These are phyloP conservation scores for Ichneumoninae sp. DNA, from an alignment of 2,888 invertebrate genomes.

Conservation along the genomic window DNA sequence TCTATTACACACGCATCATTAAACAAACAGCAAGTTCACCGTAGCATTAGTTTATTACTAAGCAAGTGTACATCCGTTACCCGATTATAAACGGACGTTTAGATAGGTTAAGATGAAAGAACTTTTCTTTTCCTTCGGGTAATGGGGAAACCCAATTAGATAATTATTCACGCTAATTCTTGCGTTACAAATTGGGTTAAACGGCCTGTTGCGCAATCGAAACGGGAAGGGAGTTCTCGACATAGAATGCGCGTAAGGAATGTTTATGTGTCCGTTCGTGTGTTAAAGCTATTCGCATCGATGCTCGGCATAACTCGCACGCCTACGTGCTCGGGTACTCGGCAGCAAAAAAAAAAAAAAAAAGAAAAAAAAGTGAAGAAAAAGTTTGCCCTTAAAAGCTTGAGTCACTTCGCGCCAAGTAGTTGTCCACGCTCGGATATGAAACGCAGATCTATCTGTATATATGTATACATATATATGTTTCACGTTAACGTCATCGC, in stretches of 20 bases:
- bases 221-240: conserved; percentile 58
- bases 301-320: conserved; percentile 49
- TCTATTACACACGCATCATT: not conserved
- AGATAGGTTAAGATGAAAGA: conserved; percentile 54
- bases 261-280: conserved; percentile 45
- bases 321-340: conserved; percentile 23
- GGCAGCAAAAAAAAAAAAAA: conserved; percentile 5
- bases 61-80: conserved; percentile 46
- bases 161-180: conserved; percentile 80
- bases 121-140: conserved; percentile 55
- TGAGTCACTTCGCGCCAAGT: conserved; percentile 49
- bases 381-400: conserved; percentile 57
- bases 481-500: conserved; percentile 38
- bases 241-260: conserved; percentile 51
- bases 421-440: conserved; percentile 23
- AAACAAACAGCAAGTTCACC: conserved; percentile 1
- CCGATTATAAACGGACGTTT: conserved; percentile 40
- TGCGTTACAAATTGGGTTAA: conserved; percentile 73
- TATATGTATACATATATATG: conserved; percentile 7
- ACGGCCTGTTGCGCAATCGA: conserved; percentile 69
- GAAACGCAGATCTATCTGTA: conserved; percentile 5
- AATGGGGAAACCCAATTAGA: conserved; percentile 72
- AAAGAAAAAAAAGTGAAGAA: conserved; percentile 31
- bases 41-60: conserved; percentile 8
- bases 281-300: conserved; percentile 62